Evolutionary conservation across 2,888 invertebrate species (phyloP).

Genomic region (Boloria selene): DNA sequence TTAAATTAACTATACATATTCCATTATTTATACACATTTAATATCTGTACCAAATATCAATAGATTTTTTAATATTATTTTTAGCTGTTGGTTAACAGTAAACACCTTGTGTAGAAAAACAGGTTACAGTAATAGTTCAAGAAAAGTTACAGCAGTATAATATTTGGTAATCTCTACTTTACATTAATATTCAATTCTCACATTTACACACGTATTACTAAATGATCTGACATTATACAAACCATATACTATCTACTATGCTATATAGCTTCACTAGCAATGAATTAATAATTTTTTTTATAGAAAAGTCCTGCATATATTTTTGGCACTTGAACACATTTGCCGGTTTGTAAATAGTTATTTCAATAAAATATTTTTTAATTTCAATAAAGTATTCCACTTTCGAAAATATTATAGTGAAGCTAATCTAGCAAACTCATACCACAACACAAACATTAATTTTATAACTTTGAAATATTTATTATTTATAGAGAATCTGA

Average conservation of each 20-base stretch:
- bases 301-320: neutral
- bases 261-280: slow-evolving; percentile 20
- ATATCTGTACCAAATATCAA: slow-evolving; percentile 12
- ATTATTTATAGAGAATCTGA: neutral
- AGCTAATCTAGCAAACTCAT: slow-evolving; percentile 31
- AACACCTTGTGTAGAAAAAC: neutral
- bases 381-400: too few relatives aligned
- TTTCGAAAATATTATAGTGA: slow-evolving; percentile 25
- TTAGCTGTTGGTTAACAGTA: slow-evolving; percentile 1
- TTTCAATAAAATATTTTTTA: neutral
- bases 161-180: slow-evolving; percentile 17
- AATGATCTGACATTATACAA: slow-evolving; percentile 14
- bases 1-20: slow-evolving; percentile 19
- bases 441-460: slow-evolving; percentile 22
- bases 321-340: slow-evolving; percentile 18
- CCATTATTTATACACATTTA: neutral
- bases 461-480: neutral
- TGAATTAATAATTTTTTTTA: slow-evolving; percentile 11
- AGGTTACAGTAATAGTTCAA: neutral
- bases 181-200: slow-evolving; percentile 12
- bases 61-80: neutral
- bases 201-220: neutral
- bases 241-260: slow-evolving; percentile 12
- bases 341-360: slow-evolving; percentile 1
- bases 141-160: neutral